A percentile compares a stretch with the other conserved stretches of the same genome.
Evolutionary conservation across 53 echinoderm and acorn worm genomes (phyloP).

Genomic region (Henricia sp.): DNA sequence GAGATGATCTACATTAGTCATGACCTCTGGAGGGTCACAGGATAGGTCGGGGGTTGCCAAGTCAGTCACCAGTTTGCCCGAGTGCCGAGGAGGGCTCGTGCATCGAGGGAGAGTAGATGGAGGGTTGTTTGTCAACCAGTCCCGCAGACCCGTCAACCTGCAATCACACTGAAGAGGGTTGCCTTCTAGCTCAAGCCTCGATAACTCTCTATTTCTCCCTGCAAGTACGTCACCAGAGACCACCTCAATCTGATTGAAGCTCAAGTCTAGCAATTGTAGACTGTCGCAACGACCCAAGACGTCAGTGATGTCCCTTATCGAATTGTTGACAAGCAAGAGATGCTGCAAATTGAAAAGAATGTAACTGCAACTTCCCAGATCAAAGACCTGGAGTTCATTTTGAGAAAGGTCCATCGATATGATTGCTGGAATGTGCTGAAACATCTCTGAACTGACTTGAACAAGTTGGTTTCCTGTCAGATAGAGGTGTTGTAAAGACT

Average conservation of each 20-base stretch:
- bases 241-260: neutral
- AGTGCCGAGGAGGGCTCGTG: neutral
- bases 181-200: conserved; percentile 58
- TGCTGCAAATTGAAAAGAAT: neutral
- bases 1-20: neutral
- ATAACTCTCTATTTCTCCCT: neutral
- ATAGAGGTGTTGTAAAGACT: conserved; percentile 15
- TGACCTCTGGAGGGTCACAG: conserved; percentile 1
- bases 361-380: neutral
- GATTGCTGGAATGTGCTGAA: conserved; percentile 12
- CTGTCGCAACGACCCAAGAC: neutral
- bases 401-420: conserved; percentile 7
- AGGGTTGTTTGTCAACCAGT: conserved; percentile 24
- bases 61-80: neutral
- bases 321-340: neutral
- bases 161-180: conserved; percentile 89
- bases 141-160: conserved; percentile 41
- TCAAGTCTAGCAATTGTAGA: neutral
- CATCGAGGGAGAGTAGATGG: neutral
- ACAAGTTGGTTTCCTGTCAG: conserved; percentile 31
- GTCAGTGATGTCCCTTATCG: neutral
- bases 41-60: neutral
- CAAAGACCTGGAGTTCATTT: conserved; percentile 28
- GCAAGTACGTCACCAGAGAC: neutral
- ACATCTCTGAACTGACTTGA: conserved; percentile 2